Base-by-base conservation (phyloP, 2,888 invertebrate species). In the Abrostola triplasia region DNA sequence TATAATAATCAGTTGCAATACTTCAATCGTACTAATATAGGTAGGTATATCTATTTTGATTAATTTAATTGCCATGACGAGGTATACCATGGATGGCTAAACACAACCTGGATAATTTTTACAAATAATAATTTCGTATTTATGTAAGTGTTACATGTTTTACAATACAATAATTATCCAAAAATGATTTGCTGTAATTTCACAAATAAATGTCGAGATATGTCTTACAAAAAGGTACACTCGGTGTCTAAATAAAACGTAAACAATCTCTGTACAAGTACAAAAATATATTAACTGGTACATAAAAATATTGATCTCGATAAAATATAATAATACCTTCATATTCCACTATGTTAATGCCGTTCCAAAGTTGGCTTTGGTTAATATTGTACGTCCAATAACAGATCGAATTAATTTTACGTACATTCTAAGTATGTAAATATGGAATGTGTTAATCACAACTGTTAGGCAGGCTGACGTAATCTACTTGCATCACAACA, bases 361-460 rank as follows among this genome's bases (percentile, higher is more conserved):
- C 80, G 76, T 81, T 82, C 79, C 81, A 67, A 84, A 83, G 82
- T 75, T 85, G 87, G 85, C 86, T 78, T 77, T 73, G 73, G 70
- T 75, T 70, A 67, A 59, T 70, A 67, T 49, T 73, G 62, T 75
- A 70, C 61, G 64, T 36, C 51, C 51, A 62, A 48, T 47, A 66
- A 62, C 57, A 58, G 55, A 59, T 59, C 64, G 52, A 61, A 68
- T 57, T 58, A 66, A 64, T 67, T 63, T 67, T 58, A 64, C 53
- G 59, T 60, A 68, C 48, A 47, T 60, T 57, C 40, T 64, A 70
- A 24, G 64, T 70, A 67, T 76, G 67, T 73, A 73, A 73, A 79
- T 69, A 78, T 88, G 92, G 92, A 92, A 92, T 92, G 92, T 90
- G 82, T 80, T 73, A 84, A 92, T 92, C 90, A 92, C 92, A 88